These are phyloP conservation scores for Patella pellucida DNA, from an alignment of 2,888 invertebrate species.

Conservation along the genomic window DNA sequence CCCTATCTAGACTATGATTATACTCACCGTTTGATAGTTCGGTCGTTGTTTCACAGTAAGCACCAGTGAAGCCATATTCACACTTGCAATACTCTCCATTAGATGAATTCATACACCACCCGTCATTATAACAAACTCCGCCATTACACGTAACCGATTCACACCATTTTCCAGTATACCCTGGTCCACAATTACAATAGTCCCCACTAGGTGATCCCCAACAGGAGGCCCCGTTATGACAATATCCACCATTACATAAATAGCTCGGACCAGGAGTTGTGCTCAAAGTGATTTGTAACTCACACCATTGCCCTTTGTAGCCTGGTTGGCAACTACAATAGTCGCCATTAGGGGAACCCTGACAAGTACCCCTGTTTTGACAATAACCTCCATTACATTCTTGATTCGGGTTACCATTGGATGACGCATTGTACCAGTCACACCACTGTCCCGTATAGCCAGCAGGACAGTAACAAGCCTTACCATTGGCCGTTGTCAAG, in stretches of 20 bases:
- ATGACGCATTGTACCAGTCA: neutral
- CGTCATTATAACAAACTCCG: neutral
- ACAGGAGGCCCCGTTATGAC: neutral
- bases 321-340: neutral
- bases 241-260: constrained; percentile 1
- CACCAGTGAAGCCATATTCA: neutral
- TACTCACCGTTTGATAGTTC: no score
- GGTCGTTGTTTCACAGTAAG: neutral
- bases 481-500: neutral
- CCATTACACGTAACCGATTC: neutral
- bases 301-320: neutral
- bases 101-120: neutral
- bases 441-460: neutral
- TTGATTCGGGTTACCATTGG: neutral
- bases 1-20: no score
- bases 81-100: neutral
- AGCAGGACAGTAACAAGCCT: neutral
- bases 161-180: neutral
- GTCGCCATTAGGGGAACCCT: neutral
- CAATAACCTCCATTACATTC: neutral
- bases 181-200: neutral
- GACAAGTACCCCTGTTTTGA: neutral
- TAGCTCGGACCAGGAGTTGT: neutral
- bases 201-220: neutral
- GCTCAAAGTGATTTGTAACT: neutral